Evolutionary conservation across 2,888 invertebrate genomes (phyloP).

Genomic region (Stenolophus ochropezus): DNA sequence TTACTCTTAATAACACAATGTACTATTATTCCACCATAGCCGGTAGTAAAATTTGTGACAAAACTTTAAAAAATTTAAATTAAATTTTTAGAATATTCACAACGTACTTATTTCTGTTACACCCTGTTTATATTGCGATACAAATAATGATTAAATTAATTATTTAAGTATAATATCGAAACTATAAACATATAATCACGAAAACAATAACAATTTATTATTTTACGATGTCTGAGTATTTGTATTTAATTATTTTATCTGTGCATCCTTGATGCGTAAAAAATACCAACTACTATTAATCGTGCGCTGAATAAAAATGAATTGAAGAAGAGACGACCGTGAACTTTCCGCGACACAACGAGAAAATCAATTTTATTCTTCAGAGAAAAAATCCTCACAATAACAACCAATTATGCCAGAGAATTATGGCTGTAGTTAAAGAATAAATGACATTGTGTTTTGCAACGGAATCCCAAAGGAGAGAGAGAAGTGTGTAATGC

Average conservation of each 20-base stretch:
- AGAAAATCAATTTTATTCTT: constrained; percentile 28
- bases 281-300: constrained; percentile 20
- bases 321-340: background rate
- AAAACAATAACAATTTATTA: no score
- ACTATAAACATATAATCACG: no score
- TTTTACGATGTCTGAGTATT: no score
- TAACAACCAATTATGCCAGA: constrained; percentile 14
- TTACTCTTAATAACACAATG: no score
- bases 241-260: background rate
- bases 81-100: no score
- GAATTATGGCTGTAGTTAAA: constrained; percentile 7
- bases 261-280: constrained; percentile 7
- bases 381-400: background rate
- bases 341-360: constrained; percentile 4
- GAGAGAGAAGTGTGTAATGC: background rate
- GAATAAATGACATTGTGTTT: constrained; percentile 3
- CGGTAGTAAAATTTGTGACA: no score
- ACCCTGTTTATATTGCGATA: no score
- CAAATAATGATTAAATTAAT: no score
- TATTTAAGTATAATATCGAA: no score
- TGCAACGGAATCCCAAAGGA: background rate
- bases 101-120: no score
- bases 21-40: no score
- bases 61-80: no score
- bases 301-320: constrained; percentile 1